These are phyloP conservation scores for Drosophila lutescens DNA, from an alignment of 2,888 invertebrate species.

Conservation along the genomic window DNA sequence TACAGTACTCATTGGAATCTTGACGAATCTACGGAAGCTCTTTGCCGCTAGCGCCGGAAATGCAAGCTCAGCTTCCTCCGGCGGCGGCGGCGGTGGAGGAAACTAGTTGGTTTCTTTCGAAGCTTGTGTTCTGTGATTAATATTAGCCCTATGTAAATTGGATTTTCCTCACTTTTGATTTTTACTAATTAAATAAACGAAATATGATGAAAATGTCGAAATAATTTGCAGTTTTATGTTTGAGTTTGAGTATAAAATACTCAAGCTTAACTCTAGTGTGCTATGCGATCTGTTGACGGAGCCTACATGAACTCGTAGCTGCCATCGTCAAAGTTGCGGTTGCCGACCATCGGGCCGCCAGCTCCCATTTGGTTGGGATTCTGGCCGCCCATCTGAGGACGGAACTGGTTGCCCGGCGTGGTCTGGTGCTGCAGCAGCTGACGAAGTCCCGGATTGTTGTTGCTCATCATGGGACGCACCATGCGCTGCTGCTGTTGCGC, in stretches of 20 bases:
- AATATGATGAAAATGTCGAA: constrained; percentile 1
- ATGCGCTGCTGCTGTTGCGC: constrained; percentile 85
- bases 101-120: constrained; percentile 22
- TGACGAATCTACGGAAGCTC: constrained; percentile 77
- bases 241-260: constrained; percentile 5
- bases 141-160: constrained; percentile 44
- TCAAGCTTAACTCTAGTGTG: neutral
- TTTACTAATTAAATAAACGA: constrained; percentile 33
- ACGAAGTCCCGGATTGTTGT: constrained; percentile 91
- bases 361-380: constrained; percentile 74
- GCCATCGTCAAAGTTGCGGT: constrained; percentile 82
- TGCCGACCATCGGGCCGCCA: constrained; percentile 77
- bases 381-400: constrained; percentile 81
- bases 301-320: constrained; percentile 82
- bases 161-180: constrained; percentile 11
- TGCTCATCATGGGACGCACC: constrained; percentile 90
- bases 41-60: constrained; percentile 82
- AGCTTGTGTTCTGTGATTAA: constrained; percentile 68
- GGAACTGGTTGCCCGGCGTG: constrained; percentile 83
- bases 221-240: constrained; percentile 10
- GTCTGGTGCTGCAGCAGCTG: constrained; percentile 89
- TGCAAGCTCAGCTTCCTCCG: constrained; percentile 73
- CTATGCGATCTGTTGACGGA: neutral
- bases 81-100: constrained; percentile 61
- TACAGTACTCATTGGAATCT: constrained; percentile 74